Evolutionary conservation across 2,888 invertebrate species (phyloP), one percentile per base, ranked within the genome.

Genomic region (Calliphora vomitoria): DNA sequence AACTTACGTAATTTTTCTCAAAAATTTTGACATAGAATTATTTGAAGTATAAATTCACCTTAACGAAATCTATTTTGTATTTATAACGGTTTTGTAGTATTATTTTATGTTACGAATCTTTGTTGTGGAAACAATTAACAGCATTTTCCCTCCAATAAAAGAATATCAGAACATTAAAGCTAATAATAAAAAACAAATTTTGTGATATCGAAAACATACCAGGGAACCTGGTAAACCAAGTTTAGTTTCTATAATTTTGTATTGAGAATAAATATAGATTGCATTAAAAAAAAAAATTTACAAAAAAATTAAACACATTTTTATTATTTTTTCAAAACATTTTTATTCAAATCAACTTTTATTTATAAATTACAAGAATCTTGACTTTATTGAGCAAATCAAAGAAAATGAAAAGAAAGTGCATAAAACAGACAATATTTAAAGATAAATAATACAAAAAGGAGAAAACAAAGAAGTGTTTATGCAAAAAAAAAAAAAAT

Each of bases 231-330:
- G 0, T 35, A 35, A 35, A 5, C 5, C 35, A 44, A 3, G 11
- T 11, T 44, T 3, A 10, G 8, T 47, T 68, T 47, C 3, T 10
- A n/a, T 13, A 18, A 35, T 20, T 31, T 60, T 76, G 13, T 82
- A 82, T 82, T 82, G 58, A 82, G 74, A 75, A 58, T 8, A 74
- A 71, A 74, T 44, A 74, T 68, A 25, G 18, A 82, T 82, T 75
- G 66, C n/a, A 5, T 10, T 69, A 58, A 44, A 18, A 10, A 18
- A 10, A 8, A n/a, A 1, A 38, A 38, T 8, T 3, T 1, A 38
- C 25, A 69, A 31, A 50, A 18, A 3, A 18, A 11, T 18, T 18
- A 18, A 13, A 15, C 4, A 25, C 13, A 25, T 44, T 3, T 47
- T 8, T 35, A 8, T 44, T 25, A 35, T 55, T 82, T 82, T 68